Base-by-base conservation (phyloP, 2,113 vertebrate genomes). In the Loxodonta africana region DNA sequence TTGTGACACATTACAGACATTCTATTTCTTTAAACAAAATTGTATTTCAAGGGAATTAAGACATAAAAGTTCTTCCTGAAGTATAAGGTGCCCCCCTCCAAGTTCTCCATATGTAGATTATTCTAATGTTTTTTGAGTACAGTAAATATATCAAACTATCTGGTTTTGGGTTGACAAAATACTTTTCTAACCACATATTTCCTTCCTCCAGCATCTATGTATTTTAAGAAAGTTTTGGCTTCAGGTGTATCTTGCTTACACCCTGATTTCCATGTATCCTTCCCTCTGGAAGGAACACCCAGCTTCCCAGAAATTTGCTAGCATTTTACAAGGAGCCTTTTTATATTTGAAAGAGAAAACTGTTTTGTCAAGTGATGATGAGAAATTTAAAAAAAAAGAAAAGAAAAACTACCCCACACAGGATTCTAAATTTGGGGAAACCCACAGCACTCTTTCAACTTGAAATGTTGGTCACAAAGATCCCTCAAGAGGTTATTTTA, bases 371-470 rank as follows among this genome's bases (percentile, higher is more conserved):
- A 95, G 74, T 74, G 69, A 76, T 80, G 97, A 92, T 96, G 97
- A 98, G 88, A 97, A 97, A 88, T 74, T 53, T 3, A 21, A 83
- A 69, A 93, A 90, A 85, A 83, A 82, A 83, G 15, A 57, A 48
- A 48, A 33, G 11, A 69, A 33, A 11, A 87, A 37, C 85, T 53
- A 93, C 93, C 60, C 85, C 94, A 97, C 91, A 90, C 25, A 0
- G 83, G 23, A 93, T 63, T 97, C 95, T 97, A 97, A 97, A 94
- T 97, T 96, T 96, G 96, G 97, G 92, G 69, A 91, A 94, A 94
- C 92, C 60, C 76, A 69, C 83, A 91, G 74, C 86, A 74, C 53
- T 74, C 83, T 88, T 80, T 95, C 96, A 96, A 93, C 51, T 82
- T 92, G 33, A 37, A 97, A 74, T 93, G 46, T 44, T 82, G 81